Evolutionary conservation across 1,140 invertebrate species (phyloP).

Genomic region (Eriosoma lanigerum): DNA sequence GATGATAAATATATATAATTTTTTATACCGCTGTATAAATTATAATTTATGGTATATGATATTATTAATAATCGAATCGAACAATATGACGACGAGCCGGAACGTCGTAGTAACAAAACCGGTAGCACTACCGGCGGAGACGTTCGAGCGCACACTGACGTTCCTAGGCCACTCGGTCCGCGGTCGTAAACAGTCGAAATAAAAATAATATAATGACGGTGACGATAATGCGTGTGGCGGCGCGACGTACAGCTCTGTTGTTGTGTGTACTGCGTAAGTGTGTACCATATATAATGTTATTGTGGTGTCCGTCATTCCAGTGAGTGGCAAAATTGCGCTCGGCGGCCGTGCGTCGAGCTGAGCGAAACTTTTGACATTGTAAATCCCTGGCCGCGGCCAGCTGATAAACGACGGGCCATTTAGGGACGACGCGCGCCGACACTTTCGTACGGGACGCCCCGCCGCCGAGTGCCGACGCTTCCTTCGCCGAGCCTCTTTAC

Average conservation of each 20-base stretch:
- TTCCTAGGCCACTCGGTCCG: not conserved
- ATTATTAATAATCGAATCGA: not conserved
- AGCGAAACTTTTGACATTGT: not conserved
- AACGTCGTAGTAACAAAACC: not conserved
- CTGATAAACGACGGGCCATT: constrained; percentile 21
- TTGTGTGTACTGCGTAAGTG: not conserved
- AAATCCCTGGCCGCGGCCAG: constrained; percentile 40
- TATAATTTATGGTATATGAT: too few species aligned
- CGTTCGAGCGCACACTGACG: not conserved
- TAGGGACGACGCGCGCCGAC: constrained; percentile 21
- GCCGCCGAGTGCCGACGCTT: too few species aligned
- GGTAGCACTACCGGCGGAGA: not conserved
- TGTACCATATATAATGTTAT: not conserved
- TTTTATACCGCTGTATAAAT: too few species aligned
- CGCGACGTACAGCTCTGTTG: not conserved
- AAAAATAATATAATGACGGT: not conserved
- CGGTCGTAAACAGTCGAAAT: not conserved
- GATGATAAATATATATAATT: not conserved
- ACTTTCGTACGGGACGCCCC: not conserved
- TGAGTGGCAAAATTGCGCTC: not conserved
- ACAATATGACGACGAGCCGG: not conserved
- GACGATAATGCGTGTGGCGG: not conserved
- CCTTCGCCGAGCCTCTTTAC: not conserved
- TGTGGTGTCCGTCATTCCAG: not conserved
- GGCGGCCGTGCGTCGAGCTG: not conserved